phyloP scores from a whole-genome alignment of 30 jellyfish, hydroid and myxozoan genomes.

The Hydractinia symbiolongicarpus region DNA sequence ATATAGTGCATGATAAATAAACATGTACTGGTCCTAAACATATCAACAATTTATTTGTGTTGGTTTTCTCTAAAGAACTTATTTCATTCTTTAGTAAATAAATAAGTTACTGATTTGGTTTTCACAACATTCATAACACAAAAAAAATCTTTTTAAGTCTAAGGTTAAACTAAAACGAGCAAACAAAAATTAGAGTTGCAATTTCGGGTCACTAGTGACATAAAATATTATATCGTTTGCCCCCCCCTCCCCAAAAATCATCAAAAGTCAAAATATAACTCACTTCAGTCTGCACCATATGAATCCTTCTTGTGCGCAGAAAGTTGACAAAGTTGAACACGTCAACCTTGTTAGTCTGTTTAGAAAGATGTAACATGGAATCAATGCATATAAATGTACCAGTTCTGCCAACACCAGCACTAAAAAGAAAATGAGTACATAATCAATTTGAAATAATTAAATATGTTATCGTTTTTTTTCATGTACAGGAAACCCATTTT shows the following conservation, averaged over 20 bases:
- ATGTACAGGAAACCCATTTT: no score
- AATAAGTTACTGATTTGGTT: no score
- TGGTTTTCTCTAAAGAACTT: neutral
- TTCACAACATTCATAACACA: no score
- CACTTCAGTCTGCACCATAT: conserved; percentile 84
- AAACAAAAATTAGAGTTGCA: no score
- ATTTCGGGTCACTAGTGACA: no score
- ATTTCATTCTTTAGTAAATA: no score
- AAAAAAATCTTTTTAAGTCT: no score
- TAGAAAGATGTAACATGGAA: conserved; percentile 63
- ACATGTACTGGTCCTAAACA: conserved; percentile 79
- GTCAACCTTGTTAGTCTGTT: conserved; percentile 47
- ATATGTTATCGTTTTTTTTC: no score
- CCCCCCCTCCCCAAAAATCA: neutral
- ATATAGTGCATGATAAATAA: conserved; percentile 57
- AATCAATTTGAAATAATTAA: neutral
- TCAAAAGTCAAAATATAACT: neutral
- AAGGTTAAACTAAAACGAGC: no score
- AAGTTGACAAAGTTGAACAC: conserved; percentile 76
- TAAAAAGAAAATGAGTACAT: conserved; percentile 15
- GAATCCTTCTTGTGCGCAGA: conserved; percentile 57
- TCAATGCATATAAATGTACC: conserved; percentile 87
- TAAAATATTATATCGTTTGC: no score
- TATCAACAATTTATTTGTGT: neutral
- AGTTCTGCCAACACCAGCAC: conserved; percentile 98